Percentiles rank a stretch among this genome's conserved stretches.
These are phyloP conservation scores for Marronus borbonicus DNA, from an alignment of 2,888 invertebrate genomes.

Conservation along the genomic window DNA sequence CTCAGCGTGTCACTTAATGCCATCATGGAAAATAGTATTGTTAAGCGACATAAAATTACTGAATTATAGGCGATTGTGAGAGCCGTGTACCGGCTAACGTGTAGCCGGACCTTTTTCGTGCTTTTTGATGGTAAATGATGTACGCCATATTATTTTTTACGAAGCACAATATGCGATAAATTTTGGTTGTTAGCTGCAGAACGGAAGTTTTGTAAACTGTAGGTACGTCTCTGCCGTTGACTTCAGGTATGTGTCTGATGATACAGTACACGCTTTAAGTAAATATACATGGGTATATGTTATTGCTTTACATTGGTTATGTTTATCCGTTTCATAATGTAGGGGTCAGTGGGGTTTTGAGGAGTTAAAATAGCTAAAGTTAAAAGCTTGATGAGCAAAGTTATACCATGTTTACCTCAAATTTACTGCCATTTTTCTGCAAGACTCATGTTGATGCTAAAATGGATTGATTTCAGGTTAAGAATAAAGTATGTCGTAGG, in stretches of 20 bases:
- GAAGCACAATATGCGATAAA: conserved; percentile 45
- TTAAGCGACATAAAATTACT: conserved; percentile 58
- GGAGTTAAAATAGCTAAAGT: no score
- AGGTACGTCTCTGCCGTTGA: neutral
- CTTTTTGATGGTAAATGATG: conserved; percentile 43
- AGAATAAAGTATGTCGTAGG: no score
- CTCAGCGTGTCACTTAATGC: conserved; percentile 59
- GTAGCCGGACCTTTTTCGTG: conserved; percentile 28
- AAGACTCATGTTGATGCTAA: no score
- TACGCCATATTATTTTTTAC: conserved; percentile 21
- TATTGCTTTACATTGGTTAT: no score
- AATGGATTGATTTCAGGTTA: no score
- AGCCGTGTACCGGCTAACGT: conserved; percentile 25
- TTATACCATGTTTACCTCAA: no score
- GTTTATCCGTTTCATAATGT: no score
- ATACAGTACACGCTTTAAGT: no score
- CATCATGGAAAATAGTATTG: conserved; percentile 58
- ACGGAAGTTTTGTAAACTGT: conserved; percentile 42
- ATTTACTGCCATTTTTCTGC: no score
- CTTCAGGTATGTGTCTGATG: neutral
- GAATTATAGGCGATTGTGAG: conserved; percentile 56
- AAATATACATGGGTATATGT: no score
- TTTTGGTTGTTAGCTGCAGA: conserved; percentile 45
- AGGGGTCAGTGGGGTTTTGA: no score
- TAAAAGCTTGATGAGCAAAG: no score